These are phyloP conservation scores for Xenus cinereus DNA, from an alignment of 2,113 vertebrate species.

Conservation along the genomic window DNA sequence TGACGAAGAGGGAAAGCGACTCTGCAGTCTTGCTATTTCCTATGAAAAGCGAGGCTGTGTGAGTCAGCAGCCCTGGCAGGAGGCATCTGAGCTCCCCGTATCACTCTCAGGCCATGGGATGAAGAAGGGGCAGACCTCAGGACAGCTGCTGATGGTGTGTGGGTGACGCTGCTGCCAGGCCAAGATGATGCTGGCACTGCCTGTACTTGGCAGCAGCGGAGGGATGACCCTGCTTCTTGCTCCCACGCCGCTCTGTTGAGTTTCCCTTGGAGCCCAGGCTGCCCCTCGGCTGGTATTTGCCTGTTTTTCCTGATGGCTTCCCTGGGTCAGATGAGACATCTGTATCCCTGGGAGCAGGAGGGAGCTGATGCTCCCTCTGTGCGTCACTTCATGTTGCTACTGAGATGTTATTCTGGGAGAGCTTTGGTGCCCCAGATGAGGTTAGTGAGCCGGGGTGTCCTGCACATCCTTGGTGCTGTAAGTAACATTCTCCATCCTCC, in stretches of 20 bases:
- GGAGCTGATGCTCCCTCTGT: not conserved
- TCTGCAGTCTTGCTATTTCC: not conserved
- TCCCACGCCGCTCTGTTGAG: not conserved
- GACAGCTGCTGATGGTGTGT: not conserved
- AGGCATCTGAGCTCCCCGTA: not conserved
- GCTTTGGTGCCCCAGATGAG: not conserved
- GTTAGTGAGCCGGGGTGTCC: not conserved
- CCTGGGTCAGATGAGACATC: not conserved
- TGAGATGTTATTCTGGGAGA: not conserved
- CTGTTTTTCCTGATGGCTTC: not conserved
- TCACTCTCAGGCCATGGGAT: not conserved
- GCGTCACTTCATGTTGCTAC: not conserved
- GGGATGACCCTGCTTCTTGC: not conserved
- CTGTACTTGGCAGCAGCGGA: not conserved
- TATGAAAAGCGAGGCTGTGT: not conserved
- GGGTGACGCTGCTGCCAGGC: not conserved
- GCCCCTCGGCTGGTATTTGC: not conserved
- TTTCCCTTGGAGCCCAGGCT: conserved; percentile 12
- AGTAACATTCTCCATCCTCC: not conserved
- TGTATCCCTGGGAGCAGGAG: not conserved
- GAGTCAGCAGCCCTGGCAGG: not conserved
- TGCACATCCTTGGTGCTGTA: rapidly evolving
- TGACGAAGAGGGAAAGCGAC: not conserved
- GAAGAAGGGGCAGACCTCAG: not conserved
- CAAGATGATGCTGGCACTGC: not conserved